Evolutionary conservation across 2,797 vertebrate species (phyloP).

Genomic region (Halcyon badia): DNA sequence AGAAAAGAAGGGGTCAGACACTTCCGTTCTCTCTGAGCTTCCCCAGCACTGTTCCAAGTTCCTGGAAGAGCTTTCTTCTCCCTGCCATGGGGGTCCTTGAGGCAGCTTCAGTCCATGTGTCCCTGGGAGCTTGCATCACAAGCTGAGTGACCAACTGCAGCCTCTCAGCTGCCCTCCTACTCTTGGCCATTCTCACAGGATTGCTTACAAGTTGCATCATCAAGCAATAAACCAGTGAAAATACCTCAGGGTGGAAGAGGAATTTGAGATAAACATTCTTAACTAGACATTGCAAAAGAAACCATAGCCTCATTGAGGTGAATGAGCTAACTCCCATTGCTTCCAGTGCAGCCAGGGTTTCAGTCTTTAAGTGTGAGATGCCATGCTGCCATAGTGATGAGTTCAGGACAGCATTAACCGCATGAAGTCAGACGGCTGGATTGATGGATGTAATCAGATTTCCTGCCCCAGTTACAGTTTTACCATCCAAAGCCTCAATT

Average conservation of each 20-base stretch:
- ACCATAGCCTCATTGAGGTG: background rate
- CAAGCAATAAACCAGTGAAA: conserved; percentile 47
- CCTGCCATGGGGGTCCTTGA: accelerated
- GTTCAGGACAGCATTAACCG: background rate
- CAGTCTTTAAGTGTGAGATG: background rate
- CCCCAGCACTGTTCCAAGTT: background rate
- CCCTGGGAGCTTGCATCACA: background rate
- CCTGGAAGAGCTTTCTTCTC: background rate
- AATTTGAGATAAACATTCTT: conserved; percentile 50
- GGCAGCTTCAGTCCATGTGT: background rate
- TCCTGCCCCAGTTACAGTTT: conserved; percentile 11
- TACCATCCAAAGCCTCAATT: conserved; percentile 9
- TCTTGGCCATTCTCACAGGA: background rate
- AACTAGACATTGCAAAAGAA: conserved; percentile 42
- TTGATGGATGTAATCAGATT: conserved; percentile 26
- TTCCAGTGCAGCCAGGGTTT: background rate
- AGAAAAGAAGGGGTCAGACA: background rate
- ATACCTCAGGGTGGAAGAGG: conserved; percentile 33
- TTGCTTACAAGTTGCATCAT: conserved; percentile 36
- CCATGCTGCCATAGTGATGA: background rate
- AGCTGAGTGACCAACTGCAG: background rate
- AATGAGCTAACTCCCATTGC: background rate
- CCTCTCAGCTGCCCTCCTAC: background rate
- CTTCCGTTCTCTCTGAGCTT: background rate
- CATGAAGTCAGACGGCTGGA: background rate